Conservation (phyloP, 2,888 invertebrate genomes). For the Mystacides longicornis region DNA sequence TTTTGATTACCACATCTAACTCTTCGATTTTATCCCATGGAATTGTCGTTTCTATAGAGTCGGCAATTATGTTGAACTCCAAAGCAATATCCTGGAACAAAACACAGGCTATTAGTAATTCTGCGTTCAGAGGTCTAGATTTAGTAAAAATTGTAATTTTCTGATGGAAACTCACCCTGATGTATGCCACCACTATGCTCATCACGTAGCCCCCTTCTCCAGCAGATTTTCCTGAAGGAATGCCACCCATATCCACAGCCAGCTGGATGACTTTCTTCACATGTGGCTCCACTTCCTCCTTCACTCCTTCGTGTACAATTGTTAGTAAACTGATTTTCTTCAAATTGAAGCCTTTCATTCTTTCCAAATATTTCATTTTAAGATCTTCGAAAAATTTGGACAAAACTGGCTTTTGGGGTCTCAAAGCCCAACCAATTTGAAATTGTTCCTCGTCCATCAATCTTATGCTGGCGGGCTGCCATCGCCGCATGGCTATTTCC, state of each 20-base stretch:
- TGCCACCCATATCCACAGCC: slow-evolving; percentile 67
- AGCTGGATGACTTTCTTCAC: slow-evolving; percentile 64
- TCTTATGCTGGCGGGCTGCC: slow-evolving; percentile 92
- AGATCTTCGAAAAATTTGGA: slow-evolving; percentile 63
- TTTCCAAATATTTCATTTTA: slow-evolving; percentile 66
- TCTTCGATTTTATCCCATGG: slow-evolving; percentile 85
- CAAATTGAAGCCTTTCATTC: slow-evolving; percentile 78
- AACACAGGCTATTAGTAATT: no score
- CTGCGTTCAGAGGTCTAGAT: no score
- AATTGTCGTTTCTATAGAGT: slow-evolving; percentile 98
- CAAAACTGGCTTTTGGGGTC: slow-evolving; percentile 39
- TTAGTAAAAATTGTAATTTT: no score
- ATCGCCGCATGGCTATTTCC: slow-evolving; percentile 70
- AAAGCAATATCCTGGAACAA: slow-evolving; percentile 74
- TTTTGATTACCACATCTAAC: slow-evolving; percentile 84
- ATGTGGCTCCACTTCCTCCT: slow-evolving; percentile 56
- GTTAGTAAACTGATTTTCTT: slow-evolving; percentile 84
- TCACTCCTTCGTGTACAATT: slow-evolving; percentile 81
- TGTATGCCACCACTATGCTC: slow-evolving; percentile 97
- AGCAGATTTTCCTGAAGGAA: slow-evolving; percentile 87
- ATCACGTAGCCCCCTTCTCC: slow-evolving; percentile 93
- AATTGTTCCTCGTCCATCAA: slow-evolving; percentile 96
- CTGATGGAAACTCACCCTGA: slow-evolving; percentile 58
- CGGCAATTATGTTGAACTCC: slow-evolving; percentile 80
- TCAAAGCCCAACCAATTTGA: slow-evolving; percentile 78